Base-by-base conservation (phyloP, 2,888 invertebrate species). In the Argyresthia goedartella region DNA sequence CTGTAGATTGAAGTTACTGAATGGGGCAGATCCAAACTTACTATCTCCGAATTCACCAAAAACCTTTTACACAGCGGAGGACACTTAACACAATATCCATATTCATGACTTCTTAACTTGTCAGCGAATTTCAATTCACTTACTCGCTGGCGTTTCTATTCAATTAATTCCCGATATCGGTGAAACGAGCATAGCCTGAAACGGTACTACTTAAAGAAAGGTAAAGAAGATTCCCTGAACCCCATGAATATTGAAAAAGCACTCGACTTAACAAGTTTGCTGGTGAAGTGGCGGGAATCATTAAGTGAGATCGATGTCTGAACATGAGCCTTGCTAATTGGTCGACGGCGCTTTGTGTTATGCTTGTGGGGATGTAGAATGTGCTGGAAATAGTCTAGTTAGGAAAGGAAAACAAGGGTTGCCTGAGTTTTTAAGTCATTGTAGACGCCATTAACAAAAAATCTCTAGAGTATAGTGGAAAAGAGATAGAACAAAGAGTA, bases 91-190 rank as follows among this genome's bases (percentile, higher is more conserved):
- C 57, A 56, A 61, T 61, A 76, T 81, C 70, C 78, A 84, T 82
- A 84, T 81, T 84, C 81, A 84, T 81, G 79, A 50, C 25, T 42
- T 50, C 50, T 50, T 42, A 50, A 50, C 42, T 50, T 42, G 50
- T 41, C 36, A 36, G 36, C 11, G 50, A 33, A 41, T 50, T 42
- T 41, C 54, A 41, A 55, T 52, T 53, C 53, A 33, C 56, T 60
- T 64, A 54, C 54, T 65, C 67, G 66, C 65, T 67, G n/a, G 50
- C 71, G 67, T 68, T 76, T 81, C 80, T 76, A 81, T 84, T 81
- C 79, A 81, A 84, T 85, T 84, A 84, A 77, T 76, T 71, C 66
- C 60, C 65, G 71, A 77, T 80, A 81, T 73, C 69, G 65, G 57
- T 55, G 54, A 42, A 50, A 44, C 50, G 42, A 44, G 25, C 6